Base-by-base conservation (phyloP, 1,140 invertebrate genomes). In the Diachasma alloeum region DNA sequence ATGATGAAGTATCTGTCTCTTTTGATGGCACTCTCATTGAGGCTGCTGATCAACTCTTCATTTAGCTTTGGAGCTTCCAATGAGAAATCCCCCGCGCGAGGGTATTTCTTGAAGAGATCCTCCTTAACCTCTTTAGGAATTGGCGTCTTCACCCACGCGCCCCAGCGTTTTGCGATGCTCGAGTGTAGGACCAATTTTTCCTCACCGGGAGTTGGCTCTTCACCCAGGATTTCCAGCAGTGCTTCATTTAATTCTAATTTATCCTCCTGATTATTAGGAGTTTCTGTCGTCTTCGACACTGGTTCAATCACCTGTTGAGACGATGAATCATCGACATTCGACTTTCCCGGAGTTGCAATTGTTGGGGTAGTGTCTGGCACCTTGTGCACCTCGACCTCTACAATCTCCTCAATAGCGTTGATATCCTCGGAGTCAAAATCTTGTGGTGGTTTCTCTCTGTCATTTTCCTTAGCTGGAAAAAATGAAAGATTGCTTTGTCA, bases 1-100 rank as follows among this genome's bases (percentile, higher is more conserved):
- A 68, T 42, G 22, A 19, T 31, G 1, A 80, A 73, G 37, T 78
- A 78, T 42, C 66, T 73, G 46, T 80, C 76, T 2, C 79, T 59
- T n/a, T 31, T 71, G 9, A 70, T 74, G 0, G 76, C 76, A 39
- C 74, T 74, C 11, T 78, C 68, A 4, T 72, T 68, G 4, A 76
- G 59, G 3, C 72, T 11, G 59, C 46, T 13, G 37, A 4, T n/a
- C 8, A 80, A n/a, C 36, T 76, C 79, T 1, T 59, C 42, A 36
- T 80, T 80, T 0, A 80, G 15, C 11, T 44, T 37, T 0, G 76
- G 76, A 10, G 79, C 66, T 53, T 63, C 48, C 31, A 80, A 46
- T 42, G 48, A 24, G 70, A 73, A 80, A 70, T 73, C 46, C 1
- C 73, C 74, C 26, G 75, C 73, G 4, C 37, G 68, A 8, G 59